Conservation (phyloP, 2,113 vertebrate species). For the Macrotus californicus region DNA sequence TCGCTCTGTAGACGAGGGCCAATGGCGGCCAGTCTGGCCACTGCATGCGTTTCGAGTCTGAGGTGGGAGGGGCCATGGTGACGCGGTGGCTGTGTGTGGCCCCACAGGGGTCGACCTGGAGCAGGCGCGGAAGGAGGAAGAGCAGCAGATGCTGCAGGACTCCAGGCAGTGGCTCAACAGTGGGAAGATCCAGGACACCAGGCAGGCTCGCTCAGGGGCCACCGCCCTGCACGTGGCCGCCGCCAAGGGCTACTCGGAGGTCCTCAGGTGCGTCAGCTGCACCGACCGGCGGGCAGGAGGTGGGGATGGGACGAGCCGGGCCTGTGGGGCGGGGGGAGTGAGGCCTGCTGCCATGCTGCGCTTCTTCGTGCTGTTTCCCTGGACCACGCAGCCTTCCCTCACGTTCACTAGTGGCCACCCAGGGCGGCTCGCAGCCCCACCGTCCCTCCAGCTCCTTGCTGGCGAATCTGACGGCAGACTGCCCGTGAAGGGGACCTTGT, state of each 20-base stretch:
- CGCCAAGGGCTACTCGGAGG: constrained; percentile 94
- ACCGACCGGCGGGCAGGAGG: accelerated
- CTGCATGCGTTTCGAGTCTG: background rate
- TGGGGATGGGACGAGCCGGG: background rate
- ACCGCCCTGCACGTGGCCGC: constrained; percentile 94
- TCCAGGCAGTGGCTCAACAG: constrained; percentile 91
- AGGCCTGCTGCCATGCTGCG: background rate
- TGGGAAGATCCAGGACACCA: constrained; percentile 81
- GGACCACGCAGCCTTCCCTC: background rate
- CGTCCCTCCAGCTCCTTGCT: background rate
- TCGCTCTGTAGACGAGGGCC: background rate
- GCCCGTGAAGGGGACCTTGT: background rate
- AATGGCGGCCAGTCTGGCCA: too few species aligned
- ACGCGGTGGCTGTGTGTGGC: background rate
- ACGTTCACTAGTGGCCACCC: background rate
- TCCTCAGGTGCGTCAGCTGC: constrained; percentile 83
- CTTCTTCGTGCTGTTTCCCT: background rate
- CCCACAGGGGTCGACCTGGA: constrained; percentile 88
- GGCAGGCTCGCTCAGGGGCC: constrained; percentile 88
- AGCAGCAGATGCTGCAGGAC: constrained; percentile 92
- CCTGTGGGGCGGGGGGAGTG: background rate
- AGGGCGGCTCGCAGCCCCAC: background rate
- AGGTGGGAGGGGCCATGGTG: background rate
- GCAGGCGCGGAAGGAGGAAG: constrained; percentile 88
- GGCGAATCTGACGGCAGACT: background rate